A percentile compares a stretch with the other conserved stretches of the same genome.
Conservation (phyloP, 2,113 vertebrate species). For the Orthonyx spaldingii region DNA sequence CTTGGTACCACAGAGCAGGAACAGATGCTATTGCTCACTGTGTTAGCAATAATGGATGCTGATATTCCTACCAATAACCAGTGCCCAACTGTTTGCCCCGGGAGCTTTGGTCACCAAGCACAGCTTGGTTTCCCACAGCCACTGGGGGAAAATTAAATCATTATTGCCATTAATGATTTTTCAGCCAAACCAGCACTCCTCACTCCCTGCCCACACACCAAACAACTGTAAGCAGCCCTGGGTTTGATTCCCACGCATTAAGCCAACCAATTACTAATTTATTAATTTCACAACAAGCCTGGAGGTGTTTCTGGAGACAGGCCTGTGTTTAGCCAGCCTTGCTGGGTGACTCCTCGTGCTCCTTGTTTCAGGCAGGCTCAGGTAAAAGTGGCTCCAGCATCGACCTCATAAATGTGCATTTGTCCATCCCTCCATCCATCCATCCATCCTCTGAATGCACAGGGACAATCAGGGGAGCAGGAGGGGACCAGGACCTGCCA, state of each 20-base stretch:
- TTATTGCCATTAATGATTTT: background rate
- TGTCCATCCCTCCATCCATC: background rate
- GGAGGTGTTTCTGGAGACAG: background rate
- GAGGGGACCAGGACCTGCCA: background rate
- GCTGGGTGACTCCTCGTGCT: background rate
- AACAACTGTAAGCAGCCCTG: background rate
- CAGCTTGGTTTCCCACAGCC: background rate
- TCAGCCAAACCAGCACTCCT: background rate
- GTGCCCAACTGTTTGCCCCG: background rate
- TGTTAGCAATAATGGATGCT: fast-evolving
- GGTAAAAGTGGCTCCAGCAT: background rate
- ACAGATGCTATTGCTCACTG: background rate
- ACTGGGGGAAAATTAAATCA: background rate
- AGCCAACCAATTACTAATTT: background rate
- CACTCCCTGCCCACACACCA: background rate
- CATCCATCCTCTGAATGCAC: background rate
- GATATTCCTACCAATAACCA: background rate
- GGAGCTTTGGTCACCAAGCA: background rate
- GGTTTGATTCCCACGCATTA: background rate
- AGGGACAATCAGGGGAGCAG: background rate
- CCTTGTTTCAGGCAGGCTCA: background rate
- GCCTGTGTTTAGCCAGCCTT: background rate
- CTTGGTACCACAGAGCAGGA: fast-evolving
- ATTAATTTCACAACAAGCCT: background rate
- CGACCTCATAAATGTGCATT: fast-evolving